Evolutionary conservation across 1,140 invertebrate genomes (phyloP).

Genomic region (Trypoxylus dichotomus): DNA sequence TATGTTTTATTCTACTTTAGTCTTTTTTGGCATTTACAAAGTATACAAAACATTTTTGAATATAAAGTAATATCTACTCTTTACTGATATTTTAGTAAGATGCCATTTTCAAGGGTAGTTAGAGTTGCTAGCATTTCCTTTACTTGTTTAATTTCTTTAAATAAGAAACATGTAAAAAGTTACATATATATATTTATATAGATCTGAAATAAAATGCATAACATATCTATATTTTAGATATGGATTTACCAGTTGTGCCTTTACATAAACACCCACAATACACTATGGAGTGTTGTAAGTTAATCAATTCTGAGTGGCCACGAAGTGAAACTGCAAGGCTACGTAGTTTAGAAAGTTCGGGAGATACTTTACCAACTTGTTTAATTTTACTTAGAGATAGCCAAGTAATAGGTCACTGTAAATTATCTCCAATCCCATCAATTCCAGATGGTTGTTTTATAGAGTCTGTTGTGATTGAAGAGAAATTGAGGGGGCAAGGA

Average conservation of each 20-base stretch:
- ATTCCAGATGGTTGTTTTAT: slow-evolving; percentile 70
- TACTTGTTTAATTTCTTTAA: background rate
- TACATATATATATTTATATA: background rate
- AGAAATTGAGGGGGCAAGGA: slow-evolving; percentile 68
- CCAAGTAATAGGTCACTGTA: slow-evolving; percentile 72
- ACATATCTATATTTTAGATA: slow-evolving; percentile 29
- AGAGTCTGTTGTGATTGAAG: slow-evolving; percentile 76
- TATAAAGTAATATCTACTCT: no score
- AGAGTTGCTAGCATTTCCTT: background rate
- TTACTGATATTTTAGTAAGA: background rate
- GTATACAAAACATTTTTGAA: no score
- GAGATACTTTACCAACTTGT: slow-evolving; percentile 71
- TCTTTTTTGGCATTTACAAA: no score
- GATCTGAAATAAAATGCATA: background rate
- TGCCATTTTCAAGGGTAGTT: background rate
- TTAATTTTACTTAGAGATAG: slow-evolving; percentile 65
- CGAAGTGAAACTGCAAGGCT: slow-evolving; percentile 73
- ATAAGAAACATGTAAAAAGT: background rate
- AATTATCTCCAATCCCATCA: slow-evolving; percentile 68
- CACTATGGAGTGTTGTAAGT: slow-evolving; percentile 65
- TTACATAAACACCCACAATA: slow-evolving; percentile 71
- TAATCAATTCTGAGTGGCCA: slow-evolving; percentile 81
- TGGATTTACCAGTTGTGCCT: slow-evolving; percentile 58
- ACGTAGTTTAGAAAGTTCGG: slow-evolving; percentile 68
- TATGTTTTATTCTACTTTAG: no score